Base-by-base conservation (phyloP, 2,797 vertebrate species). In the Poliocrania exsul region DNA sequence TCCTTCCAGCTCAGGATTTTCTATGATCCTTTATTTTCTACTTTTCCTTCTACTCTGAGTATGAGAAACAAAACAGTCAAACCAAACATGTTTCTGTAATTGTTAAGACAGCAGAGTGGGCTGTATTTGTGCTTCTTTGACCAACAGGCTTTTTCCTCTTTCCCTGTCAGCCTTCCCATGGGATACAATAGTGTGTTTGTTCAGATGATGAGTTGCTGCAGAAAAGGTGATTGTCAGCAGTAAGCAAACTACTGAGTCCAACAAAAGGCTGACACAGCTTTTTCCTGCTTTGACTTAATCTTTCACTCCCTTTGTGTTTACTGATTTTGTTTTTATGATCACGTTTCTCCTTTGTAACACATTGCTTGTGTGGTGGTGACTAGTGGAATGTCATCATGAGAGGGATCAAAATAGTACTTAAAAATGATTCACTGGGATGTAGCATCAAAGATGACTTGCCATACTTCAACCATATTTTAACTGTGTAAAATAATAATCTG, bases 181-280 rank as follows among this genome's bases (percentile, higher is more conserved):
- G 54, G 84, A 77, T 54, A 51, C 20, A 72, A n/a, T 14, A 78
- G 14, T 25, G 9, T 71, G 29, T 92, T 71, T 92, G 82, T 87
- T 91, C 57, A 81, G 62, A 60, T 88, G 53, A 89, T 69, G 13
- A 78, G 44, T 67, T 91, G 54, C 74, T 93, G 54, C 50, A 86
- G 60, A 82, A 73, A 92, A 85, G 53, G 42, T 81, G 83, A 86
- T 88, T 87, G 81, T 95, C 93, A 94, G 86, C 74, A 95, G 25
- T 84, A 85, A 80, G 18, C 35, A 72, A 77, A 64, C 74, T 53
- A 23, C 28, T 50, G 54, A 78, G 64, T 82, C n/a, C 46, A 58
- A 18, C 25, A 74, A 53, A 95, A 89, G n/a, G 60, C 95, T 92
- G 93, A 94, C 75, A 31, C 33, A 74, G 65, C 88, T 85, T 83